Conservation (phyloP, 2,797 vertebrate species). For the Spinus olivaceus region DNA sequence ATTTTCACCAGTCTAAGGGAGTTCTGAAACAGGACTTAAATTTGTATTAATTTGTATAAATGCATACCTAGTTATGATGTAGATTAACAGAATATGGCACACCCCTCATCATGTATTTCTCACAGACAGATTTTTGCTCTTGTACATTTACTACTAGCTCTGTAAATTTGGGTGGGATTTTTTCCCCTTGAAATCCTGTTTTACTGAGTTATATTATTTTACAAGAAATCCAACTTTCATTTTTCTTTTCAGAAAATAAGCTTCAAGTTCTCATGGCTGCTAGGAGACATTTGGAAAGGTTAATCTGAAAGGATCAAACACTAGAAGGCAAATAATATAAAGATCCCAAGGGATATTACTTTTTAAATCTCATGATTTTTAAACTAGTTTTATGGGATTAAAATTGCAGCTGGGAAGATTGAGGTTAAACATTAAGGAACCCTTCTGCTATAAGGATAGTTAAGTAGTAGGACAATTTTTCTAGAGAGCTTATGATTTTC, state of each 20-base stretch:
- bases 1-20: neutral
- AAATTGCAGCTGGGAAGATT: neutral
- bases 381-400: conserved; percentile 30
- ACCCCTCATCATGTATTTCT: neutral
- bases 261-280: neutral
- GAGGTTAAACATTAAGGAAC: conserved; percentile 27
- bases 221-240: neutral
- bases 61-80: neutral
- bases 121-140: neutral
- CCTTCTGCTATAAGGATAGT: neutral
- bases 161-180: neutral
- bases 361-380: conserved; percentile 44
- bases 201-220: neutral
- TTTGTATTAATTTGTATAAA: neutral
- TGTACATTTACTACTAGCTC: neutral
- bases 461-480: neutral
- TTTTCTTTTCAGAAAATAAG: conserved; percentile 3
- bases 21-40: neutral
- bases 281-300: conserved; percentile 51
- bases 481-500: neutral
- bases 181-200: neutral
- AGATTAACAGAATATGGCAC: neutral
- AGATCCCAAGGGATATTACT: conserved; percentile 7
- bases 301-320: conserved; percentile 49
- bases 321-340: conserved; percentile 35